Evolutionary conservation across 2,797 vertebrate species (phyloP).

Genomic region (Lacerta bilineata): DNA sequence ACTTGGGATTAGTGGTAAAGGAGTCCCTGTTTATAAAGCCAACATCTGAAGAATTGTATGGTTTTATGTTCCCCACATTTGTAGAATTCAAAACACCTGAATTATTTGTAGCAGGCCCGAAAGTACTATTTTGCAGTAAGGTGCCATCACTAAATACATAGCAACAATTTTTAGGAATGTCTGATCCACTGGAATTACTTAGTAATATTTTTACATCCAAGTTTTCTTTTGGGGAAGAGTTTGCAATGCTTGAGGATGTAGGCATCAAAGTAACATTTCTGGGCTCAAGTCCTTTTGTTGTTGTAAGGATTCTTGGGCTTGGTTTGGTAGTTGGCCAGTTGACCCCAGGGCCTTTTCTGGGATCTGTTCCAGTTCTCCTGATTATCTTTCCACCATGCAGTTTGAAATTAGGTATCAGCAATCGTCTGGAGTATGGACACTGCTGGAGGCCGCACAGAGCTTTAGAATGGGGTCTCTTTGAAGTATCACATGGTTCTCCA

Average conservation of each 20-base stretch:
- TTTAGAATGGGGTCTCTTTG: conserved; percentile 89
- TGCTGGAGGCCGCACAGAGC: conserved; percentile 92
- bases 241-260: neutral
- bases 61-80: conserved; percentile 15
- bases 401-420: conserved; percentile 69
- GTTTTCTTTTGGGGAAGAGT: conserved; percentile 57
- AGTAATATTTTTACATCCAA: conserved; percentile 46
- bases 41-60: conserved; percentile 51
- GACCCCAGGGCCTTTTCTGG: conserved; percentile 35
- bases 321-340: conserved; percentile 46
- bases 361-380: conserved; percentile 61
- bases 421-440: conserved; percentile 82
- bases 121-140: conserved; percentile 56
- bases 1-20: conserved; percentile 57
- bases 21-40: conserved; percentile 76
- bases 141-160: conserved; percentile 59
- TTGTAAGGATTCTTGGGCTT: conserved; percentile 33
- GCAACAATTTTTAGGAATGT: conserved; percentile 40
- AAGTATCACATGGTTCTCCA: conserved; percentile 82
- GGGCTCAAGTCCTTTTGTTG: conserved; percentile 49
- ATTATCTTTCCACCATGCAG: conserved; percentile 65
- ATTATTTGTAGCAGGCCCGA: conserved; percentile 39
- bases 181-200: conserved; percentile 58
- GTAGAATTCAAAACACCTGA: conserved; percentile 36
- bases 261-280: conserved; percentile 3